Conservation (phyloP, 2,113 vertebrate species). For the Anolis carolinensis region DNA sequence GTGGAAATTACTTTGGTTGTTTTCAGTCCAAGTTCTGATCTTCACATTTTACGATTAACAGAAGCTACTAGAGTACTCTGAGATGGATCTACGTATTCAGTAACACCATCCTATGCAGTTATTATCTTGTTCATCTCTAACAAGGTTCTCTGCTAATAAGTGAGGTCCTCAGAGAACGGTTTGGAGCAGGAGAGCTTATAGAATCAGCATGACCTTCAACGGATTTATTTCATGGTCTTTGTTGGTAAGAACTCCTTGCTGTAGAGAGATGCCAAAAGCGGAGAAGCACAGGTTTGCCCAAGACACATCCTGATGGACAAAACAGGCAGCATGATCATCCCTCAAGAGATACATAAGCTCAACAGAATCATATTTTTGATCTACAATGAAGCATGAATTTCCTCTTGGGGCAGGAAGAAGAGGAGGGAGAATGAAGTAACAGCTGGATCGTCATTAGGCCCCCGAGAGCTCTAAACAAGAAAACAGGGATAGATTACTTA, state of each 20-base stretch:
- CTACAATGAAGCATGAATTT: slow-evolving; percentile 66
- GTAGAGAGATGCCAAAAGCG: no score
- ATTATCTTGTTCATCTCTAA: background rate
- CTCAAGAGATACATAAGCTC: slow-evolving; percentile 54
- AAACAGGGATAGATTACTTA: slow-evolving; percentile 68
- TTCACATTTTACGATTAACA: no score
- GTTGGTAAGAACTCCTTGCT: slow-evolving; percentile 21
- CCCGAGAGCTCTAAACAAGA: slow-evolving; percentile 61
- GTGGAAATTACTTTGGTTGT: no score
- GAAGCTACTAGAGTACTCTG: no score
- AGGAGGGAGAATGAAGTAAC: slow-evolving; percentile 52
- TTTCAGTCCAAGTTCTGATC: no score
- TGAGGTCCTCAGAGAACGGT: background rate
- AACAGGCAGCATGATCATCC: slow-evolving; percentile 41
- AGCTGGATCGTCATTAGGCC: slow-evolving; percentile 59
- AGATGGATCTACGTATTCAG: background rate
- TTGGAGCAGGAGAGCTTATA: background rate
- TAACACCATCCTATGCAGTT: background rate
- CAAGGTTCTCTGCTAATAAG: background rate
- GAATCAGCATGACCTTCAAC: slow-evolving; percentile 15
- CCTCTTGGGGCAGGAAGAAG: slow-evolving; percentile 41
- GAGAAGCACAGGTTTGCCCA: slow-evolving; percentile 55
- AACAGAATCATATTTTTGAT: slow-evolving; percentile 57
- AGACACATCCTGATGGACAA: slow-evolving; percentile 48
- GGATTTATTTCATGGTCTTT: slow-evolving; percentile 34